phyloP scores from a whole-genome alignment of 1,140 invertebrate genomes.

The Littorina saxatilis region DNA sequence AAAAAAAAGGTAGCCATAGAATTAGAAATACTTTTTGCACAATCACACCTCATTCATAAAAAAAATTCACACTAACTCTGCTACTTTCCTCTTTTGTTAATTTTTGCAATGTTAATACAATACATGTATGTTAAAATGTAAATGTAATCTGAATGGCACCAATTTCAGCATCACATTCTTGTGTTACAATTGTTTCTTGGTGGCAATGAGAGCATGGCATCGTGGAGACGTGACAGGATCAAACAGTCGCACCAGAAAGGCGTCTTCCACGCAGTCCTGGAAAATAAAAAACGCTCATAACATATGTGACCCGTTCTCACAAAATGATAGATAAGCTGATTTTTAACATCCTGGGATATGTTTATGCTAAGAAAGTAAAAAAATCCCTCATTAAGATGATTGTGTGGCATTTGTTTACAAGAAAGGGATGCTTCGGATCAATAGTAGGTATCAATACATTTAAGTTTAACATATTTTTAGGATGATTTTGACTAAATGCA shows the following conservation, averaged over 20 bases:
- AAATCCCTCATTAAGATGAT: no score
- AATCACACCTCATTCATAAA: not conserved
- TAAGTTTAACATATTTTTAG: no score
- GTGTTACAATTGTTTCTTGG: conserved; percentile 38
- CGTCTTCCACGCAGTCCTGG: conserved; percentile 53
- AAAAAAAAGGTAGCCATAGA: no score
- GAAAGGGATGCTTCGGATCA: no score
- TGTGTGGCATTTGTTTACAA: no score
- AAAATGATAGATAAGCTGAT: no score
- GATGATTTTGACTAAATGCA: no score
- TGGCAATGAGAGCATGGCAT: conserved; percentile 66
- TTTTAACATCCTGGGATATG: no score
- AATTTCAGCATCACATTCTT: not conserved
- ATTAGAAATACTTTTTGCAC: no score
- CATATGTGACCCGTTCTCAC: no score
- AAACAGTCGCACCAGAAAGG: conserved; percentile 61
- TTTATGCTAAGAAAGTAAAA: no score
- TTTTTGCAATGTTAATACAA: not conserved
- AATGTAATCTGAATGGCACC: not conserved
- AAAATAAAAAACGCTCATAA: conserved; percentile 20
- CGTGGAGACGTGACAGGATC: conserved; percentile 68
- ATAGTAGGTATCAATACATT: no score
- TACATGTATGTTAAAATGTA: not conserved
- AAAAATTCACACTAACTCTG: not conserved
- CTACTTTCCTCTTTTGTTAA: not conserved